Conservation (phyloP, 2,888 invertebrate genomes). For the Campoletis raptor region DNA sequence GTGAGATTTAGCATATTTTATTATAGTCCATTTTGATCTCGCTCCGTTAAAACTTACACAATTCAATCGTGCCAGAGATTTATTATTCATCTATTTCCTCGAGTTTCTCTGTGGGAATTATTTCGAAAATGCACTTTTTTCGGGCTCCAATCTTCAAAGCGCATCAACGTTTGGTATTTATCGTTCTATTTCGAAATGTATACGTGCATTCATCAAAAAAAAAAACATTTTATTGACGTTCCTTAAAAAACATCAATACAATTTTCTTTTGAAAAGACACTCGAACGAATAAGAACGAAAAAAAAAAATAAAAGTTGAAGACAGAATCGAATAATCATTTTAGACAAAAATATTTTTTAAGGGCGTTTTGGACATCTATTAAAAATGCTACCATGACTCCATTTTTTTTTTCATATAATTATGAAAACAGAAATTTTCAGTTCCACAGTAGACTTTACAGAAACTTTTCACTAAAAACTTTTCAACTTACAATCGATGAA, state of each 20-base stretch:
- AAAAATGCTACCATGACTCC: too few relatives aligned
- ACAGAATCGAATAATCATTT: too few relatives aligned
- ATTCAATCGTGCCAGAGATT: slow-evolving; percentile 3
- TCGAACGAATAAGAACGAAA: not conserved
- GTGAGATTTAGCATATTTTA: slow-evolving; percentile 36
- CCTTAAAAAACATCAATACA: not conserved
- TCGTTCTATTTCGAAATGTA: not conserved
- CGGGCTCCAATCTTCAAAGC: not conserved
- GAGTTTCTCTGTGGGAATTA: not conserved
- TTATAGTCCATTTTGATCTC: slow-evolving; percentile 22
- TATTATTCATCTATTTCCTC: not conserved
- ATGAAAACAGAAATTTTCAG: too few relatives aligned
- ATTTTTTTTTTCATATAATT: too few relatives aligned
- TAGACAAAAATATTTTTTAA: too few relatives aligned
- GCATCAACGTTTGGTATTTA: not conserved
- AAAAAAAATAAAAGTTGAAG: not conserved
- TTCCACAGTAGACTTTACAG: too few relatives aligned
- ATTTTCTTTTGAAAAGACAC: not conserved
- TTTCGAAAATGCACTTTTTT: not conserved
- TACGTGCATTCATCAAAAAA: not conserved
- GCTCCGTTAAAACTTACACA: not conserved
- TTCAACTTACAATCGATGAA: too few relatives aligned
- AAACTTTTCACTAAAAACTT: too few relatives aligned
- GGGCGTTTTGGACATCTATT: too few relatives aligned
- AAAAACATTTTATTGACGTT: slow-evolving; percentile 10